These are phyloP conservation scores for Xenus cinereus DNA, from an alignment of 2,113 vertebrate species.

Conservation along the genomic window DNA sequence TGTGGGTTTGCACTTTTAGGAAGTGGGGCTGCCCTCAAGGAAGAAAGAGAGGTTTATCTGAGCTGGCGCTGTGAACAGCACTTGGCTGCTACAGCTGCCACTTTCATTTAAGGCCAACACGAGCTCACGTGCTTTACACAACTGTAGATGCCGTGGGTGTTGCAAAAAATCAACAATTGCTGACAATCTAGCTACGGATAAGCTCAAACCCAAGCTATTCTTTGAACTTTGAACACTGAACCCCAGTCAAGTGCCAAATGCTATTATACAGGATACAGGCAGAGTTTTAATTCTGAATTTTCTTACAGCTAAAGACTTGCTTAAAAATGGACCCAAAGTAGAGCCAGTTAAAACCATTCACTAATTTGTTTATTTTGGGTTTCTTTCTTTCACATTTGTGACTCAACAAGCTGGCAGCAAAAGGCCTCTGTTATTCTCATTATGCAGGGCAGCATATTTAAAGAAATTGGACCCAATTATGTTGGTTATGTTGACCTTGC, in stretches of 20 bases:
- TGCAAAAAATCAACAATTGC: neutral
- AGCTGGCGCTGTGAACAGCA: constrained; percentile 2
- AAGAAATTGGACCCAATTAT: neutral
- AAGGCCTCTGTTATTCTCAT: neutral
- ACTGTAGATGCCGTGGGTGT: neutral
- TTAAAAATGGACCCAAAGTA: constrained; percentile 6
- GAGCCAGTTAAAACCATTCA: neutral
- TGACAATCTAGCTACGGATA: neutral
- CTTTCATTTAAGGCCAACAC: constrained; percentile 28
- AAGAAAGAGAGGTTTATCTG: constrained; percentile 26
- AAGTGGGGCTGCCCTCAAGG: neutral
- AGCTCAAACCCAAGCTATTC: neutral
- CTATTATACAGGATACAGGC: neutral
- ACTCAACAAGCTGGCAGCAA: constrained; percentile 6
- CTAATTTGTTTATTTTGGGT: neutral
- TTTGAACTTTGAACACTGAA: neutral
- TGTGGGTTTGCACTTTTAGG: constrained; percentile 16
- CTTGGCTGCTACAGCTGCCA: constrained; percentile 45
- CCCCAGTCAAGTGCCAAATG: neutral
- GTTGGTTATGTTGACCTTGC: neutral
- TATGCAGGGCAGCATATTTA: neutral
- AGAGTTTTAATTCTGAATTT: neutral
- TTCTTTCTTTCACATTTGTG: constrained; percentile 4
- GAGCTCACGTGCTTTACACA: constrained; percentile 3
- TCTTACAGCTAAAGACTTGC: neutral